A percentile compares a stretch with the other conserved stretches of the same genome.
phyloP scores from a whole-genome alignment of 2,888 invertebrate genomes.

The Tribolium freemani region DNA sequence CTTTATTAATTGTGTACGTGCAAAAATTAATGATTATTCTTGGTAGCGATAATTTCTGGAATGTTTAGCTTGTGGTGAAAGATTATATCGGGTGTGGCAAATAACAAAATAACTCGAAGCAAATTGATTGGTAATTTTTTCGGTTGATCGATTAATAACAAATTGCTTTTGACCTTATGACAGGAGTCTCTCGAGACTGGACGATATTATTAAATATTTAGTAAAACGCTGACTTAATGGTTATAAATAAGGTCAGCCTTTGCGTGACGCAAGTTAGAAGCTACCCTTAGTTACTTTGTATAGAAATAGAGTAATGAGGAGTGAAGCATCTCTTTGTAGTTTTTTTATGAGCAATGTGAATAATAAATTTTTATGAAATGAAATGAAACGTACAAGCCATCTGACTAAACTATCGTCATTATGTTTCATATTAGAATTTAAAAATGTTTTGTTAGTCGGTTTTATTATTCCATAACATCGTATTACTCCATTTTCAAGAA shows the following conservation, averaged over 20 bases:
- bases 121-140: no score
- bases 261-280: background rate
- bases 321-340: background rate
- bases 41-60: background rate
- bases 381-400: background rate
- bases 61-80: background rate
- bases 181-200: conserved; percentile 4
- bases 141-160: conserved; percentile 9
- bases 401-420: background rate
- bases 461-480: conserved; percentile 25
- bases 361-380: background rate
- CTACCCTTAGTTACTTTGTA: background rate
- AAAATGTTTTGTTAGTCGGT: conserved; percentile 14
- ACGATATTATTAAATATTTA: conserved; percentile 8
- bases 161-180: conserved; percentile 5
- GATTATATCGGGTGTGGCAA: background rate
- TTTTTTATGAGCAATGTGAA: background rate
- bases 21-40: background rate
- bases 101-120: background rate
- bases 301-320: background rate
- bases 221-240: conserved; percentile 6
- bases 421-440: conserved; percentile 5
- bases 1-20: background rate
- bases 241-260: background rate
- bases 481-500: background rate